Evolutionary conservation across 2,113 vertebrate genomes (phyloP).

Genomic region (Addax nasomaculatus): DNA sequence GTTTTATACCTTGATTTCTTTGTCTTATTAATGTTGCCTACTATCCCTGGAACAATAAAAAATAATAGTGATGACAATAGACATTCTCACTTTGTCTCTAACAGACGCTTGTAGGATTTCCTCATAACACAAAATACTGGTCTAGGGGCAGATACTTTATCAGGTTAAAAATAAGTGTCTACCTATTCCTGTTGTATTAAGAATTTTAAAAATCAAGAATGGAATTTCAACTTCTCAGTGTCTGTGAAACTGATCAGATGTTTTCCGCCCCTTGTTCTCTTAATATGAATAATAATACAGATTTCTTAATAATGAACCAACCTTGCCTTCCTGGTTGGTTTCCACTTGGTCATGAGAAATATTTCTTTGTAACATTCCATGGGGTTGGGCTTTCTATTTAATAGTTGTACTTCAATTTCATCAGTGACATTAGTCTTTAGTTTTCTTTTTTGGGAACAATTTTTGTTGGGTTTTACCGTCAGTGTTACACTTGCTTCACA

Average conservation of each 20-base stretch:
- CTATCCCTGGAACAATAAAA: background rate
- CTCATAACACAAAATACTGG: background rate
- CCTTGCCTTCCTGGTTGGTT: background rate
- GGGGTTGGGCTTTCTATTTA: background rate
- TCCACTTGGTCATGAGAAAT: background rate
- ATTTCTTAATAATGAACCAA: background rate
- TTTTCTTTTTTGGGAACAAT: background rate
- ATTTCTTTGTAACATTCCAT: background rate
- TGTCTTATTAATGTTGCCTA: background rate
- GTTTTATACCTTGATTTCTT: constrained; percentile 24
- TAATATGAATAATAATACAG: background rate
- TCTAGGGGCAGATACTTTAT: background rate
- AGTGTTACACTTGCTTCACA: background rate
- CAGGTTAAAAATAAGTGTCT: background rate
- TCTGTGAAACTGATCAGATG: background rate
- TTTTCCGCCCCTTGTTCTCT: background rate
- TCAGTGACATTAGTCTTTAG: background rate
- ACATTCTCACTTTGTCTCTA: background rate
- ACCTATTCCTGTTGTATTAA: background rate
- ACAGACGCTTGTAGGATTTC: background rate
- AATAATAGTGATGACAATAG: background rate
- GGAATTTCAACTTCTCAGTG: background rate
- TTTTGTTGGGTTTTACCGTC: background rate
- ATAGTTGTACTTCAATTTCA: background rate
- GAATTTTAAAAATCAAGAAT: background rate